These are phyloP conservation scores for Trinorchestia longiramus DNA, from an alignment of 1,140 invertebrate genomes.

Conservation along the genomic window DNA sequence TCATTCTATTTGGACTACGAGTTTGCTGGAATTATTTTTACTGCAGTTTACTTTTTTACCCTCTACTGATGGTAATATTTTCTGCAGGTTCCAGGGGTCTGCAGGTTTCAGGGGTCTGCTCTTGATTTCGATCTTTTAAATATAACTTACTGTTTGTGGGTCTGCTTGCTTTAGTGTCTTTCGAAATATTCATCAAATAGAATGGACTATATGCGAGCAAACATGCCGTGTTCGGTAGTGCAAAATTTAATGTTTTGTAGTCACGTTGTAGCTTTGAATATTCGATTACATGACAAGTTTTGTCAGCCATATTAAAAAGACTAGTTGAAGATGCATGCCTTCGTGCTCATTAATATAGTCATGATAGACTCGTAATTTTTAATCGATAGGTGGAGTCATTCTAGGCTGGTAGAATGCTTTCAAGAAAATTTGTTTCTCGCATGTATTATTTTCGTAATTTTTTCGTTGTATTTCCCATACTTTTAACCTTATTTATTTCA, in stretches of 20 bases:
- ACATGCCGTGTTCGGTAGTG: background rate
- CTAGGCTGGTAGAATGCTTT: background rate
- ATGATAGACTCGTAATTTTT: background rate
- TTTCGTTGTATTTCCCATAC: background rate
- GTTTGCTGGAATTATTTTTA: no score
- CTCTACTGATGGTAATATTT: background rate
- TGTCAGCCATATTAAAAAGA: background rate
- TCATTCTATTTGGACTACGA: no score
- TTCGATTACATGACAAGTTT: background rate
- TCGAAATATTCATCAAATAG: background rate
- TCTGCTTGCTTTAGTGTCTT: background rate
- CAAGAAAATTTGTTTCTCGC: background rate
- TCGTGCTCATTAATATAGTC: background rate
- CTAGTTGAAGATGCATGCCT: background rate
- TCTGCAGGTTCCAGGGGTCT: background rate
- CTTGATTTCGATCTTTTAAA: background rate
- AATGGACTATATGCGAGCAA: background rate
- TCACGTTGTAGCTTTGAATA: background rate
- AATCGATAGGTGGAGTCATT: background rate
- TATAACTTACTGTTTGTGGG: background rate
- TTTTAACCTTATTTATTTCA: background rate
- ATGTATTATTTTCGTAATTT: no score
- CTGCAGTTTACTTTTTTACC: background rate
- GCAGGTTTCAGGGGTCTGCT: background rate
- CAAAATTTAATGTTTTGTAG: background rate